phyloP scores from a whole-genome alignment of 2,888 invertebrate genomes.

The Troglohyphantes excavatus region DNA sequence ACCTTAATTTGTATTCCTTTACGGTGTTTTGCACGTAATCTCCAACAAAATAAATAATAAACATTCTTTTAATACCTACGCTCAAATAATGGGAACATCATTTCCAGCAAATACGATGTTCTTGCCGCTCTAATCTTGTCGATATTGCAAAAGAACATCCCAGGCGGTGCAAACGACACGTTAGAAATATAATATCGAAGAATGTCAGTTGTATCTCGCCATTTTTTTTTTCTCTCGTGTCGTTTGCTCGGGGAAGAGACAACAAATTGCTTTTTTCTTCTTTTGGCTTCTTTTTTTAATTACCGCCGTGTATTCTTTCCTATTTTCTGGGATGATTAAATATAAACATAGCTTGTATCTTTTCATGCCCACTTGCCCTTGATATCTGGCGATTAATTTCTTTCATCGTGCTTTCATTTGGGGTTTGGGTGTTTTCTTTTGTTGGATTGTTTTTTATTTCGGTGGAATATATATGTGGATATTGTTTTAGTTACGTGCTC shows the following conservation, averaged over 20 bases:
- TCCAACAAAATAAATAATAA: too few species aligned
- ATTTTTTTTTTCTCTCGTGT: constrained; percentile 18
- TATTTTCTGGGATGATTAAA: constrained; percentile 1
- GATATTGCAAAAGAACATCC: constrained; percentile 13
- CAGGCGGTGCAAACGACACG: background rate
- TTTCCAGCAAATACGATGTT: background rate
- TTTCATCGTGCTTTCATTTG: background rate
- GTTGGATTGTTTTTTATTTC: too few species aligned
- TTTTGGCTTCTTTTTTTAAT: background rate
- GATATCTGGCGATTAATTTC: background rate
- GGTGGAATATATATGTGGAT: too few species aligned
- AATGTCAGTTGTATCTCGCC: constrained; percentile 4
- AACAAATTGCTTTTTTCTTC: constrained; percentile 26
- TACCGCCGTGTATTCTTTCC: background rate
- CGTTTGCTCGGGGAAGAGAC: constrained; percentile 23
- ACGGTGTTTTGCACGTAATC: too few species aligned
- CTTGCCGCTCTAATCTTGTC: constrained; percentile 10
- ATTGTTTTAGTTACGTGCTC: too few species aligned
- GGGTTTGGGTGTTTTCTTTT: too few species aligned
- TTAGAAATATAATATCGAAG: constrained; percentile 32
- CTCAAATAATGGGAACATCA: constrained; percentile 19
- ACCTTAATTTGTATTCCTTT: too few species aligned
- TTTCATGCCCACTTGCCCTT: background rate
- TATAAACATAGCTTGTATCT: background rate
- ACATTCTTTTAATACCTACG: background rate